Evolutionary conservation across 2,113 vertebrate species (phyloP), one percentile per base, ranked within the genome.

Genomic region (Peromyscus maniculatus): DNA sequence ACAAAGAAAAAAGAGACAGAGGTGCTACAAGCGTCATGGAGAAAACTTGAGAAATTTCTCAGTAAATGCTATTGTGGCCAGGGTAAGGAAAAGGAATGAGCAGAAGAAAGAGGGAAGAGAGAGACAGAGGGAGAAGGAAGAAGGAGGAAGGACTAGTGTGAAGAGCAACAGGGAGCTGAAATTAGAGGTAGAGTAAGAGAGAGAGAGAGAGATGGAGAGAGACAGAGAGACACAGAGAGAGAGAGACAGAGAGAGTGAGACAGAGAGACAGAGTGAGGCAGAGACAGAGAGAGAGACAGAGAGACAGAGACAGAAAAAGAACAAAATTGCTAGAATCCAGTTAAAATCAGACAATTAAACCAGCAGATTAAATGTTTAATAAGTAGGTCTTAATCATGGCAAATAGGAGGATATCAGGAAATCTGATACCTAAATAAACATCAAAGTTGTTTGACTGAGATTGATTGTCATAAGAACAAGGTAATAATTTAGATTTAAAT

Each of bases 61-160:
- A 59, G 15, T 36, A 66, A 28, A 66, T 39, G 59, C 92, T 26
- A 5, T 28, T 46, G 13, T 71, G 36, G 21, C 24, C 21, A 49
- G 26, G 36, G n/a, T 12, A 71, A 21, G 39, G n/a, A 22, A 43
- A 26, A 36, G 3, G 16, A 49, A 33, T 9, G 46, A 11, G 19
- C 36, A 22, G 4, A 24, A 9, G 1, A 39, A 28, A 0, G 11
- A 52, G 31, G 3, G n/a, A 3, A 67, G 21, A 28, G 22, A n/a
- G 59, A 78, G 26, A 15, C 11, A 49, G 59, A 46, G 16, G 31
- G 33, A 28, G 16, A 15, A 43, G 52, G 4, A 21, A 3, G 33
- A 19, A 67, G 36, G 7, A 36, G 4, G 26, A 31, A 39, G 8
- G 24, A 49, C 66, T 43, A 24, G 13, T 0, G 12, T 19, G 22